phyloP scores from a whole-genome alignment of 2,888 invertebrate species.

The Stenodema calcarata region DNA sequence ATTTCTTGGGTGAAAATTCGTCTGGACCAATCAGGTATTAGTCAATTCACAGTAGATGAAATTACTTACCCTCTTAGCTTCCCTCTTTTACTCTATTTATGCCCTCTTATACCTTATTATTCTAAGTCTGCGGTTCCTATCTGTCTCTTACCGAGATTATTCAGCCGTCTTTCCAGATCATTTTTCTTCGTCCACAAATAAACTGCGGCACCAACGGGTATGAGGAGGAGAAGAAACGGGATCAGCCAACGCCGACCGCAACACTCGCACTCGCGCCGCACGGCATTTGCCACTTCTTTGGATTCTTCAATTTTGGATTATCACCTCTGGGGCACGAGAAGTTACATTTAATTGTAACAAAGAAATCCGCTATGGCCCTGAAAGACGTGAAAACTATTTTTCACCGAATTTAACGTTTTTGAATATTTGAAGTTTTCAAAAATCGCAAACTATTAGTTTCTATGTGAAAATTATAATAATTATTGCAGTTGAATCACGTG shows the following conservation, averaged over 20 bases:
- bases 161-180: slow-evolving; percentile 23
- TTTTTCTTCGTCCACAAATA: slow-evolving; percentile 38
- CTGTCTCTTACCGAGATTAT: background rate
- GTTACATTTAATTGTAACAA: background rate
- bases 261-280: slow-evolving; percentile 32
- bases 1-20: too few species aligned
- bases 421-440: background rate
- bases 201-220: slow-evolving; percentile 20
- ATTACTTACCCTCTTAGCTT: too few species aligned
- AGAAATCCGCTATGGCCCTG: background rate
- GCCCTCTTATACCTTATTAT: too few species aligned
- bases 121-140: too few species aligned
- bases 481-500: background rate
- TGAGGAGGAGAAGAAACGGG: slow-evolving; percentile 1
- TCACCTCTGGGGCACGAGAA: background rate
- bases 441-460: background rate
- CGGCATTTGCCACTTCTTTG: background rate
- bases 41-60: too few species aligned
- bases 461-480: background rate
- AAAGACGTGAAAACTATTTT: background rate
- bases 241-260: slow-evolving; percentile 21
- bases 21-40: too few species aligned
- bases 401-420: background rate
- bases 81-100: too few species aligned
- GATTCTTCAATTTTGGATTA: slow-evolving; percentile 6